A percentile compares a stretch with the other conserved stretches of the same genome.
Conservation (phyloP, 2,797 vertebrate species). For the Lacerta viridis region DNA sequence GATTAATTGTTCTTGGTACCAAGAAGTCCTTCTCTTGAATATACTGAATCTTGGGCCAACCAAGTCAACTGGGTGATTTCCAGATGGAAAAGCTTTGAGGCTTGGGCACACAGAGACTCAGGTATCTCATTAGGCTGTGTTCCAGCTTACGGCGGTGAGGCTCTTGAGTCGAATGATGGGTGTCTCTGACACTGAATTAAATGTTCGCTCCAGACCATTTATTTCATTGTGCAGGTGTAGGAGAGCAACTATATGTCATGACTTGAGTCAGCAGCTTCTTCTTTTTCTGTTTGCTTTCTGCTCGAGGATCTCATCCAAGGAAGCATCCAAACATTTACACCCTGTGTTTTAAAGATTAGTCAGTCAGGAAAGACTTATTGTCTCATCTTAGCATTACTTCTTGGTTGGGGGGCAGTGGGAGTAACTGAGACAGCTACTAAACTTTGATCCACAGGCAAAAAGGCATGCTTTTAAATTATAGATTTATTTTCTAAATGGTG, state of each 20-base stretch:
- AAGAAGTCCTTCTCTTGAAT: background rate
- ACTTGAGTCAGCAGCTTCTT: background rate
- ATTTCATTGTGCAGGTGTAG: background rate
- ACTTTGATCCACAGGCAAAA: slow-evolving; percentile 6
- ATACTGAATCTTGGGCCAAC: background rate
- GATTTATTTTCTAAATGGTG: background rate
- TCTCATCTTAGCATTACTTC: background rate
- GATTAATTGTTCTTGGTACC: background rate
- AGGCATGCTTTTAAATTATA: background rate
- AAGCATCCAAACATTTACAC: background rate
- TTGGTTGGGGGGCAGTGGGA: background rate
- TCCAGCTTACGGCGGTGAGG: background rate
- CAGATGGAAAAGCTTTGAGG: background rate
- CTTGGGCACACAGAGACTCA: background rate
- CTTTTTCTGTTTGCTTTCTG: background rate
- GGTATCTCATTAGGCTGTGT: background rate
- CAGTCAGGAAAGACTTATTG: background rate
- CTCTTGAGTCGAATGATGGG: background rate
- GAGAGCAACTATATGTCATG: background rate
- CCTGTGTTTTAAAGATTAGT: slow-evolving; percentile 5
- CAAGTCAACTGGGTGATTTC: background rate
- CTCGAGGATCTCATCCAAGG: background rate
- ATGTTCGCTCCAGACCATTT: background rate
- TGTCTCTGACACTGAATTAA: background rate
- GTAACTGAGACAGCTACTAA: background rate